Percentiles rank a stretch among this genome's conserved stretches.
These are phyloP conservation scores for Apostichopus leukothele DNA, from an alignment of 53 echinoderm and acorn worm species.

Conservation along the genomic window DNA sequence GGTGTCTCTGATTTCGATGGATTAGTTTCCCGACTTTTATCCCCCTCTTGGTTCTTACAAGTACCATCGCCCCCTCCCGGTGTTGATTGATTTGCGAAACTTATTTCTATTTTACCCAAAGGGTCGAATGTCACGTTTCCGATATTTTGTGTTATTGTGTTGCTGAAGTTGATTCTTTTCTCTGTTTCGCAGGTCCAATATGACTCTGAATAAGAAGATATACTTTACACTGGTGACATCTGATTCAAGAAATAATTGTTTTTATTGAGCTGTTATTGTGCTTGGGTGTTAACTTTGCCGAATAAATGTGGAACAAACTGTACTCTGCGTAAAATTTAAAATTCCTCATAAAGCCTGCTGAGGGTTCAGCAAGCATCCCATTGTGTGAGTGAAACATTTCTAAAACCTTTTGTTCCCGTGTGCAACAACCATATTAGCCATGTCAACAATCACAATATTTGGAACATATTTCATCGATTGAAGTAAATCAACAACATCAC, in stretches of 20 bases:
- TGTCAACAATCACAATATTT: slow-evolving; percentile 35
- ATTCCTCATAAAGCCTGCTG: background rate
- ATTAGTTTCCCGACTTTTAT: too few relatives aligned
- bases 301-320: background rate
- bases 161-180: too few relatives aligned
- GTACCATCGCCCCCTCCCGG: too few relatives aligned
- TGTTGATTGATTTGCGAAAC: too few relatives aligned
- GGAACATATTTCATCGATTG: slow-evolving; percentile 18
- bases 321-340: slow-evolving; percentile 30
- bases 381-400: slow-evolving; percentile 9
- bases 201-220: slow-evolving; percentile 36
- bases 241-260: slow-evolving; percentile 33
- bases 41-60: too few relatives aligned
- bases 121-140: too few relatives aligned
- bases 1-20: too few relatives aligned
- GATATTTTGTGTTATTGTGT: too few relatives aligned
- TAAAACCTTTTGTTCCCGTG: slow-evolving; percentile 28
- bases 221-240: slow-evolving; percentile 34
- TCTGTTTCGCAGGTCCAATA: slow-evolving; percentile 30
- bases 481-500: slow-evolving; percentile 24
- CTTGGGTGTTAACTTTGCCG: slow-evolving; percentile 37
- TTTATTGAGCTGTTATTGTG: slow-evolving; percentile 41
- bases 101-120: too few relatives aligned
- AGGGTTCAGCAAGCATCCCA: slow-evolving; percentile 17
- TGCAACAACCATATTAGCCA: slow-evolving; percentile 41